Evolutionary conservation across 2,888 invertebrate species (phyloP).

Genomic region (Girardia tigrina): DNA sequence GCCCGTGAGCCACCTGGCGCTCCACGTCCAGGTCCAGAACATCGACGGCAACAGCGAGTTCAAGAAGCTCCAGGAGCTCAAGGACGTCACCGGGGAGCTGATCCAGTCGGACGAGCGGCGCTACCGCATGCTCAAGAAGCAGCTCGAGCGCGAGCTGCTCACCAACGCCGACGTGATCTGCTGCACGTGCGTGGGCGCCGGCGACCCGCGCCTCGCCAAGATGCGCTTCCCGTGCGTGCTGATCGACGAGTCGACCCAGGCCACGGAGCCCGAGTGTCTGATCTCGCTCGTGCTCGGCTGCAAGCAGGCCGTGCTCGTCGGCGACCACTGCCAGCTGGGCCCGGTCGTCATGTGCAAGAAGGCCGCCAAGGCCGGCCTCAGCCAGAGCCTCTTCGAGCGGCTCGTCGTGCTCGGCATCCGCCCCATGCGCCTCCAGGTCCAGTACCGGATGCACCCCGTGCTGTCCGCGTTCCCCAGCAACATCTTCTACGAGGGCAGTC

Average conservation of each 20-base stretch:
- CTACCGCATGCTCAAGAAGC: slow-evolving; percentile 52
- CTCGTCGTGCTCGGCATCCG: slow-evolving; percentile 88
- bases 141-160: slow-evolving; percentile 38
- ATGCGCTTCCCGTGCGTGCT: slow-evolving; percentile 87
- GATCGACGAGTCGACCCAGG: slow-evolving; percentile 92
- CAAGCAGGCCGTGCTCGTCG: slow-evolving; percentile 57
- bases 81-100: slow-evolving; percentile 93
- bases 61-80: slow-evolving; percentile 80
- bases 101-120: slow-evolving; percentile 86
- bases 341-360: slow-evolving; percentile 99
- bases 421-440: slow-evolving; percentile 80
- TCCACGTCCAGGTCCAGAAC: slow-evolving; percentile 90
- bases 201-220: slow-evolving; percentile 77
- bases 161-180: slow-evolving; percentile 90
- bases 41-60: slow-evolving; percentile 75
- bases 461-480: slow-evolving; percentile 92
- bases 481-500: slow-evolving; percentile 94
- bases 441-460: slow-evolving; percentile 97
- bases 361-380: slow-evolving; percentile 85
- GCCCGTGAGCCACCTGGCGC: slow-evolving; percentile 80
- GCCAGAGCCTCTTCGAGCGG: slow-evolving; percentile 88
- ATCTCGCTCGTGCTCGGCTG: slow-evolving; percentile 94
- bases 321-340: slow-evolving; percentile 90
- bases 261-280: slow-evolving; percentile 87
- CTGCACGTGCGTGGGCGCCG: slow-evolving; percentile 95